Evolutionary conservation across 2,113 vertebrate genomes (phyloP).

Genomic region (Miniopterus natalensis): DNA sequence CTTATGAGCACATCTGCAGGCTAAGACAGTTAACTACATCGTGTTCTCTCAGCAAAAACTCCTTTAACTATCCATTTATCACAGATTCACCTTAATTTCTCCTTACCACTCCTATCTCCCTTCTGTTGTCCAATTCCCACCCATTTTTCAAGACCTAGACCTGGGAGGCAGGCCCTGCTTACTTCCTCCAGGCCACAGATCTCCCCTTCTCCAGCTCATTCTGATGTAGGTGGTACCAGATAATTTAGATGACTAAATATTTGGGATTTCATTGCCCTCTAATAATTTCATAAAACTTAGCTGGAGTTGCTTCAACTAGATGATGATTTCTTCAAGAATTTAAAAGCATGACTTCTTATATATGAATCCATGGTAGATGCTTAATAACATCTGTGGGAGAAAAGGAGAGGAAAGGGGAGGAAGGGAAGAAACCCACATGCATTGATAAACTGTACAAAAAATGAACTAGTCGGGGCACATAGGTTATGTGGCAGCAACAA

Average conservation of each 20-base stretch:
- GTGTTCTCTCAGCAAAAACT: constrained; percentile 60
- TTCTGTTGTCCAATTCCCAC: neutral
- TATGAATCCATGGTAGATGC: neutral
- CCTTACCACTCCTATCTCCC: neutral
- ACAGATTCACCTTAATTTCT: constrained; percentile 11
- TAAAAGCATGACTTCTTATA: neutral
- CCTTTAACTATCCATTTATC: constrained; percentile 2
- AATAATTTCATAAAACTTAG: constrained; percentile 4
- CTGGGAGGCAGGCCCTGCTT: neutral
- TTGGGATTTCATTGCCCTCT: neutral
- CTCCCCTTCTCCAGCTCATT: neutral
- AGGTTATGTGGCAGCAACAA: neutral
- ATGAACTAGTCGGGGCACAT: neutral
- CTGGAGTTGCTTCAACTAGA: neutral
- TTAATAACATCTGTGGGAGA: neutral
- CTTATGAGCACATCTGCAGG: constrained; percentile 57
- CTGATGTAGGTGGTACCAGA: neutral
- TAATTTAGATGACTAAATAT: neutral
- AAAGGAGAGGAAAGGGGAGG: neutral
- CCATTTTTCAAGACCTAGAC: neutral
- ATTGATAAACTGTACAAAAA: neutral
- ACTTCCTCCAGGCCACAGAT: neutral
- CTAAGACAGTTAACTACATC: constrained; percentile 8
- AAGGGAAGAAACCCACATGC: neutral
- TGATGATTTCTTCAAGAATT: neutral